phyloP scores from a whole-genome alignment of 1,140 invertebrate genomes.

The Apis florea region DNA sequence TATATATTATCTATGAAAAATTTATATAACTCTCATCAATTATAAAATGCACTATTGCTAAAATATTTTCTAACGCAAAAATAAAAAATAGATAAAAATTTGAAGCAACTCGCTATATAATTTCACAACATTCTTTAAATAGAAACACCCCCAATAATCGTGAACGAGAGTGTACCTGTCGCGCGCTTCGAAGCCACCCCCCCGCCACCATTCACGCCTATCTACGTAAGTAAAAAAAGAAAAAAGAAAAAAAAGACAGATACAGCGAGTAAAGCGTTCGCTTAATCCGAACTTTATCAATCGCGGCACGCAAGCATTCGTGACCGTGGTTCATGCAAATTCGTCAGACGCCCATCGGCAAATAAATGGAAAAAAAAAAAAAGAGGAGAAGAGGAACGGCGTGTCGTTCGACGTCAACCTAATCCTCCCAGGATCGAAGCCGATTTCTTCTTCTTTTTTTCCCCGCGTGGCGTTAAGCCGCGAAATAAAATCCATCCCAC shows the following conservation, averaged over 20 bases:
- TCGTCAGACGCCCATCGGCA: constrained; percentile 27
- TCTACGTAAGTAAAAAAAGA: not conserved
- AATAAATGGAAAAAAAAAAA: not conserved
- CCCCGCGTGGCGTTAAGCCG: constrained; percentile 56
- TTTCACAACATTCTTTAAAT: too few species aligned
- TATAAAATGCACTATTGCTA: too few species aligned
- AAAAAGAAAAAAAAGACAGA: constrained; percentile 49
- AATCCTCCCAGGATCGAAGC: constrained; percentile 35
- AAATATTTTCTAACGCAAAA: too few species aligned
- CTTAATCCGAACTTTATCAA: constrained; percentile 64
- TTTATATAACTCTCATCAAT: too few species aligned
- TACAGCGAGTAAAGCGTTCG: constrained; percentile 39
- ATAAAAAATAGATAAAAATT: too few species aligned
- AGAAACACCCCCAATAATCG: too few species aligned
- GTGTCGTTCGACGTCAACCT: constrained; percentile 51
- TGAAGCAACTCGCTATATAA: too few species aligned
- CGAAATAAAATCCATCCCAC: constrained; percentile 65
- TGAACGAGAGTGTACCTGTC: too few species aligned
- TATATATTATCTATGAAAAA: too few species aligned
- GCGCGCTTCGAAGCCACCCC: not conserved
- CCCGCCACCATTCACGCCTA: not conserved
- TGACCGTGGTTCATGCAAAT: constrained; percentile 64
- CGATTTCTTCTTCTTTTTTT: constrained; percentile 35
- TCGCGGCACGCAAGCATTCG: constrained; percentile 66
- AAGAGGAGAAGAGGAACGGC: constrained; percentile 30